Evolutionary conservation across 2,888 invertebrate species (phyloP).

Genomic region (Podabrus alpinus): DNA sequence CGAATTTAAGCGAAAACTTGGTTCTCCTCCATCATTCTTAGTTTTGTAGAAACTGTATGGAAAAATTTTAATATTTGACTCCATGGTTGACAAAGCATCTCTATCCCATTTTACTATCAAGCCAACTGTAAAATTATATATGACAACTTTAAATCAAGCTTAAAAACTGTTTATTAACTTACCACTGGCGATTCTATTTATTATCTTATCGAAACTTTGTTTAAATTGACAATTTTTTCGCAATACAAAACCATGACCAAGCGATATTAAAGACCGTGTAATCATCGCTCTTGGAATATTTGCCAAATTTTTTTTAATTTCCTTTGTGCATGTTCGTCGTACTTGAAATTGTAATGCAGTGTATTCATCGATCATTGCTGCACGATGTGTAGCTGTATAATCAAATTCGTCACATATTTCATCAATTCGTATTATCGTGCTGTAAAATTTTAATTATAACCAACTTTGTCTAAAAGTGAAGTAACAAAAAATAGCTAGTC

Average conservation of each 20-base stretch:
- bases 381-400: conserved; percentile 8
- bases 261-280: neutral
- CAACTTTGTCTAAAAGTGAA: neutral
- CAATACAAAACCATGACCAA: conserved; percentile 7
- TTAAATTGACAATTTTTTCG: conserved; percentile 13
- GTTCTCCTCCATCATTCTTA: too few relatives aligned
- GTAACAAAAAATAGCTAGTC: neutral
- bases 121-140: conserved; percentile 4
- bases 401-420: conserved; percentile 24
- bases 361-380: conserved; percentile 24
- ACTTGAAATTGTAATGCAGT: conserved; percentile 26
- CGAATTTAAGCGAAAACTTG: neutral
- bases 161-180: neutral
- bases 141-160: neutral
- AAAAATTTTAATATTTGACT: neutral
- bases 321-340: conserved; percentile 2
- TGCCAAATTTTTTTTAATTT: neutral
- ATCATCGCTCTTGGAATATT: neutral
- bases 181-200: conserved; percentile 1
- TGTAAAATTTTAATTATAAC: neutral
- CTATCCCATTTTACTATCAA: conserved; percentile 7
- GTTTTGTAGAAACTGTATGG: neutral
- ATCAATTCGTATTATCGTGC: neutral
- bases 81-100: conserved; percentile 2
- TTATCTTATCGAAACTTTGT: conserved; percentile 12